phyloP scores from a whole-genome alignment of 2,888 invertebrate genomes.

The Thymelicus acteon region DNA sequence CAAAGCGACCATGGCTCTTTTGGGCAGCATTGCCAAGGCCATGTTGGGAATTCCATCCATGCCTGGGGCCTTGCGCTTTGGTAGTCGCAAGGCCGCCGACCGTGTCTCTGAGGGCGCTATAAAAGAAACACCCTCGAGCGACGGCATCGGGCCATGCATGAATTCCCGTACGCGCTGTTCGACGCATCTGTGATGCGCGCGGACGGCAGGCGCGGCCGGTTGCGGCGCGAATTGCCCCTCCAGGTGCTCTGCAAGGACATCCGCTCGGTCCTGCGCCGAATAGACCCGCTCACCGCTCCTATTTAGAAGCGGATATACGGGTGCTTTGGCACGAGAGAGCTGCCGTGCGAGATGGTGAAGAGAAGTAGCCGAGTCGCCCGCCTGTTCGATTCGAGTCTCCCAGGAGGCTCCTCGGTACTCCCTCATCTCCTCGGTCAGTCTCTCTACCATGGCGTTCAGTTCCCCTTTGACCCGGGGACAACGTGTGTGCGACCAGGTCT shows the following conservation, averaged over 20 bases:
- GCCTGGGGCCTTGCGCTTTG: neutral
- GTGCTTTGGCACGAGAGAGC: neutral
- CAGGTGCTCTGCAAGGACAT: no score
- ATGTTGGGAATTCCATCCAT: no score
- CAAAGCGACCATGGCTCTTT: no score
- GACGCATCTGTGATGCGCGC: neutral
- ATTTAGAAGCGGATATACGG: neutral
- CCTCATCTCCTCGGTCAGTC: no score
- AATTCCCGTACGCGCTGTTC: neutral
- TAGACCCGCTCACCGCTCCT: neutral
- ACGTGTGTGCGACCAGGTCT: no score
- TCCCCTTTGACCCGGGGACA: no score
- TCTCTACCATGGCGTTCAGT: no score
- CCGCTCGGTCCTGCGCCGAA: no score
- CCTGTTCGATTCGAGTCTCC: neutral
- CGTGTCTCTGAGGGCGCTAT: neutral
- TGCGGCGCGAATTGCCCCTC: no score
- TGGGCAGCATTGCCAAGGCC: no score
- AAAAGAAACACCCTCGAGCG: neutral
- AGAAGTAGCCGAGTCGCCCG: neutral
- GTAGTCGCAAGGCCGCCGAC: neutral
- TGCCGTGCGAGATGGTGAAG: neutral
- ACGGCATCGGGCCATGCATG: slow-evolving; percentile 5
- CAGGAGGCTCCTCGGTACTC: neutral
- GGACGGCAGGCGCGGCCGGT: no score